Percentiles rank a stretch among this genome's conserved stretches.
phyloP scores from a whole-genome alignment of 1,140 invertebrate genomes.

The Aphis craccivora region DNA sequence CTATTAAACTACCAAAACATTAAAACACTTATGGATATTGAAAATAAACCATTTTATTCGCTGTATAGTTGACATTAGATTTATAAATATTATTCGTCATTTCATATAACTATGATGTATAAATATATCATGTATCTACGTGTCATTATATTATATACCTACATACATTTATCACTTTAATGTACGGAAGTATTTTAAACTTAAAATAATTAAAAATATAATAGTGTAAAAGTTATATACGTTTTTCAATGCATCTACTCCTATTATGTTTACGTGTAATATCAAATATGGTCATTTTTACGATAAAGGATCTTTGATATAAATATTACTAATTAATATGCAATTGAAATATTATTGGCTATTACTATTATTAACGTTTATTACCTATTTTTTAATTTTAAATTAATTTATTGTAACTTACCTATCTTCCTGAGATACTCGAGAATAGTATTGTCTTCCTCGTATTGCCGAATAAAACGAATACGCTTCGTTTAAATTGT shows the following conservation, averaged over 20 bases:
- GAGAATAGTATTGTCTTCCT: slow-evolving; percentile 91
- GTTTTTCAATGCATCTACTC: not conserved
- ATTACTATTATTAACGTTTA: not conserved
- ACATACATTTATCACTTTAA: not conserved
- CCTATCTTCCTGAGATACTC: slow-evolving; percentile 92
- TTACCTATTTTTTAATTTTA: not conserved
- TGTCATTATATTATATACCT: not conserved
- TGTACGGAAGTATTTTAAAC: not conserved
- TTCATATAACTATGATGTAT: not conserved
- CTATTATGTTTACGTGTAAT: not conserved
- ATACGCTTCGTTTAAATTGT: slow-evolving; percentile 94
- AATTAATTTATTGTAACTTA: slow-evolving; percentile 62
- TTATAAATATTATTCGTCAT: no score
- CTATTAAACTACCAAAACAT: not conserved
- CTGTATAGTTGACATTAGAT: not conserved
- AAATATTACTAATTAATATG: not conserved
- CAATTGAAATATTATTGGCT: not conserved
- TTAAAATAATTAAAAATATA: not conserved
- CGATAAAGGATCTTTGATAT: not conserved
- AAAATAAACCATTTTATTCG: not conserved
- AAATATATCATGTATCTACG: not conserved
- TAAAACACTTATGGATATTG: not conserved
- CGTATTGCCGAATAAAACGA: slow-evolving; percentile 96
- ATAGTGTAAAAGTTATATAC: not conserved
- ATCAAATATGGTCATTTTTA: not conserved